phyloP scores from a whole-genome alignment of 1,140 invertebrate species.

The fruit fly (Drosophila melanogaster) region DNA sequence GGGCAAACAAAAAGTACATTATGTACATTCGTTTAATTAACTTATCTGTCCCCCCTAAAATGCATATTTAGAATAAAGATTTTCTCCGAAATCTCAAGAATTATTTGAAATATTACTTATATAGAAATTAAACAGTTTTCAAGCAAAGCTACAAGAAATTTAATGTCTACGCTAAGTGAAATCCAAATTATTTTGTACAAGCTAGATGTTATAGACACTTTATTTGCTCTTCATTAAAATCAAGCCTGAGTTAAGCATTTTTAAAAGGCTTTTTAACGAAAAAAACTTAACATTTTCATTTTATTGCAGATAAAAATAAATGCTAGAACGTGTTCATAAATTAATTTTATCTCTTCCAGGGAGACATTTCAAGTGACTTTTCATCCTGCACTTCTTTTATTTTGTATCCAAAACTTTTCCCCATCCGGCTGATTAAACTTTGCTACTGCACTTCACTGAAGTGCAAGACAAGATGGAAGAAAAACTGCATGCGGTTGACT shows the following conservation, averaged over 20 bases:
- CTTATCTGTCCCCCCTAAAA: background rate
- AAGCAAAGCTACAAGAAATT: too few relatives aligned
- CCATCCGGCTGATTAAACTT: slow-evolving; percentile 65
- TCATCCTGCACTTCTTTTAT: background rate
- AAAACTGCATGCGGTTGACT: slow-evolving; percentile 60
- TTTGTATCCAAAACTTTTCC: slow-evolving; percentile 36
- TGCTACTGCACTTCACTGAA: slow-evolving; percentile 43
- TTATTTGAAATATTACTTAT: too few relatives aligned
- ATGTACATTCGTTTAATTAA: background rate
- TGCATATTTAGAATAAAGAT: too few relatives aligned
- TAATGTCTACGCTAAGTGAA: too few relatives aligned
- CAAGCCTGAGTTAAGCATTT: background rate
- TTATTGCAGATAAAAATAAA: background rate
- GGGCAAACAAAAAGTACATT: background rate
- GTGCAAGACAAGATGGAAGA: slow-evolving; percentile 19
- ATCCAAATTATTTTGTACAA: too few relatives aligned
- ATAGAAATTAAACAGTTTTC: too few relatives aligned
- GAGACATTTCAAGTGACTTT: background rate
- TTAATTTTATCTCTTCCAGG: background rate
- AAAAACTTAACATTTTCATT: background rate
- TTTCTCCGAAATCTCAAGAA: too few relatives aligned
- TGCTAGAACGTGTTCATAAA: background rate
- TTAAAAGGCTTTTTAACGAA: background rate
- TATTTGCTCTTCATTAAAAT: background rate
- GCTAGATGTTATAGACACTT: too few relatives aligned